Conservation (phyloP, 1,140 invertebrate genomes). For the Cephus cinctus region DNA sequence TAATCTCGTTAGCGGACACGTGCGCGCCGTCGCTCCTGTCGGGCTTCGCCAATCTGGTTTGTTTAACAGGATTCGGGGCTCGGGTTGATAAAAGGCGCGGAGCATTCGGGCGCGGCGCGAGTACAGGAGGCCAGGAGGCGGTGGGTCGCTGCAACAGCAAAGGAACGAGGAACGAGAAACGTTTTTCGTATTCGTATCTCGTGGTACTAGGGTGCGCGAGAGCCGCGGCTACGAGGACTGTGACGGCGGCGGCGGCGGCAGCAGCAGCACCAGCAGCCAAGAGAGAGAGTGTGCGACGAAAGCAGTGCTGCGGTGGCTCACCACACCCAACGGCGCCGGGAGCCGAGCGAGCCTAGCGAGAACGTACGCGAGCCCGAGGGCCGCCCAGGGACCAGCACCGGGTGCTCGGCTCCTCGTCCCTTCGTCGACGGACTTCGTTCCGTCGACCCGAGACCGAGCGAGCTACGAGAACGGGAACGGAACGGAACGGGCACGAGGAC, state of each 20-base stretch:
- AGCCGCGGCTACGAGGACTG: constrained; percentile 11
- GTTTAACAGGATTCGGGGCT: constrained; percentile 54
- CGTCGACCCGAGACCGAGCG: not conserved
- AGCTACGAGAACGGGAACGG: constrained; percentile 9
- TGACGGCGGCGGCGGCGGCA: constrained; percentile 6
- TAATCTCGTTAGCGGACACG: constrained; percentile 59
- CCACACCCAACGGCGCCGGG: constrained; percentile 56
- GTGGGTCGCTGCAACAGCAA: constrained; percentile 19
- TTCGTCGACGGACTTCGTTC: too few species aligned
- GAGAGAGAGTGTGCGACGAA: constrained; percentile 29
- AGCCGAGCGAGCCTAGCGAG: constrained; percentile 33
- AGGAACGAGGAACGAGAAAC: not conserved
- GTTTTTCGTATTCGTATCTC: constrained; percentile 13
- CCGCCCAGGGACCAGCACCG: constrained; percentile 11
- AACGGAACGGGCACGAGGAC: not conserved
- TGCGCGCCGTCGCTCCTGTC: constrained; percentile 40
- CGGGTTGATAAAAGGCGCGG: constrained; percentile 50
- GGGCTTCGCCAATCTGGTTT: constrained; percentile 59
- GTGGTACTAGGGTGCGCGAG: constrained; percentile 22
- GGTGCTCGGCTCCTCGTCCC: too few species aligned
- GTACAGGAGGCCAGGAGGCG: constrained; percentile 25
- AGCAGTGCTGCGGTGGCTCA: constrained; percentile 42
- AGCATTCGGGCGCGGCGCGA: constrained; percentile 36
- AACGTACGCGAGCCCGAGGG: constrained; percentile 22
- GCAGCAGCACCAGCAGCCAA: too few species aligned